These are phyloP conservation scores for Zaprionus capensis DNA, from an alignment of 1,140 invertebrate species.

Conservation along the genomic window DNA sequence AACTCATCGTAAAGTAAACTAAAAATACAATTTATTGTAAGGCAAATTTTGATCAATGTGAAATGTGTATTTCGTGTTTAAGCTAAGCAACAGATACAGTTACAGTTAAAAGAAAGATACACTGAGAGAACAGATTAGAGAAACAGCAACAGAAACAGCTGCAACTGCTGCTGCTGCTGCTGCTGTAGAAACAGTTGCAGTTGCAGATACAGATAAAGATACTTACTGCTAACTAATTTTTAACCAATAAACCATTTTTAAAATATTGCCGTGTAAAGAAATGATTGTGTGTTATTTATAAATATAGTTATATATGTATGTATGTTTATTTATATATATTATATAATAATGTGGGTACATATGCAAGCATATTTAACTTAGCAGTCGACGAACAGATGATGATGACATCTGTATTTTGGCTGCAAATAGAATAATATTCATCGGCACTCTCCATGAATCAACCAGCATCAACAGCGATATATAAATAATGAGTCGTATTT, in stretches of 20 bases:
- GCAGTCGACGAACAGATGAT: no score
- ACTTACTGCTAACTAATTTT: conserved; percentile 9
- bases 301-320: background rate
- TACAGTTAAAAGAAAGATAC: background rate
- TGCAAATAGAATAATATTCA: no score
- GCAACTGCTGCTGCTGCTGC: background rate
- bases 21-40: conserved; percentile 62
- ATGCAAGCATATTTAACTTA: no score
- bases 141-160: conserved; percentile 15
- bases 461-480: no score
- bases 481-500: no score
- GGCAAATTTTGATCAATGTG: conserved; percentile 39
- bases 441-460: no score
- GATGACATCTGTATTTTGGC: no score
- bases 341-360: no score
- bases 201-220: conserved; percentile 14
- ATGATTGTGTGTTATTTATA: conserved; percentile 1
- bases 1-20: conserved; percentile 43
- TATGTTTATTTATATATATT: no score
- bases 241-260: conserved; percentile 29
- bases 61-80: conserved; percentile 30
- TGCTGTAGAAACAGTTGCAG: background rate
- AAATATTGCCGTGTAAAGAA: conserved; percentile 23
- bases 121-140: background rate
- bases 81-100: conserved; percentile 27